Evolutionary conservation across 2,888 invertebrate genomes (phyloP).

Genomic region (Rotaria socialis): DNA sequence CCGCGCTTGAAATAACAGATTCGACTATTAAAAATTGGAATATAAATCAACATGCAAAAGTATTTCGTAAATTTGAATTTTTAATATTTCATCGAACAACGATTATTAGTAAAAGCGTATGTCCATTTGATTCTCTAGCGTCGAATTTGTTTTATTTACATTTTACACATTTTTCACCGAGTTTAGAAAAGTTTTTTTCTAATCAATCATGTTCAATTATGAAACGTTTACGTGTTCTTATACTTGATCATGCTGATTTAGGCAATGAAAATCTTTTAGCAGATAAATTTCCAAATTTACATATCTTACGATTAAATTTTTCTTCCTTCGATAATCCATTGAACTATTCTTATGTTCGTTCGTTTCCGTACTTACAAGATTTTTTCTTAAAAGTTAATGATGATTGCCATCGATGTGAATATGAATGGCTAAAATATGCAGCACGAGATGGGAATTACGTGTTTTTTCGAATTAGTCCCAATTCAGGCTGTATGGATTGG

Average conservation of each 20-base stretch:
- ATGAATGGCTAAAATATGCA: constrained; percentile 21
- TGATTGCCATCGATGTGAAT: constrained; percentile 37
- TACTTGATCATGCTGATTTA: constrained; percentile 9
- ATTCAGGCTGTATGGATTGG: constrained; percentile 34
- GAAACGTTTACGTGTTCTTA: constrained; percentile 14
- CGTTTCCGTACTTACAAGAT: constrained; percentile 5
- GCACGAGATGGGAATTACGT: background rate
- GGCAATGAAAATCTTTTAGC: background rate
- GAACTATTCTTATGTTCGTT: background rate
- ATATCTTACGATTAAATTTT: constrained; percentile 17
- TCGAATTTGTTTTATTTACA: constrained; percentile 12
- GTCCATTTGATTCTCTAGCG: background rate
- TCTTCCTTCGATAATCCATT: background rate
- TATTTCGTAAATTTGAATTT: background rate
- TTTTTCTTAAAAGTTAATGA: constrained; percentile 17
- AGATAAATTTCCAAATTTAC: constrained; percentile 16
- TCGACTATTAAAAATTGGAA: background rate
- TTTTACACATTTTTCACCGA: background rate
- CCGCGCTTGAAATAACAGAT: background rate
- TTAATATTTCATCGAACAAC: constrained; percentile 25
- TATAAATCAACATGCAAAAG: background rate
- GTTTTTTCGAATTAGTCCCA: background rate
- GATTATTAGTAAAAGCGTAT: background rate
- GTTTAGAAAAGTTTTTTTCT: background rate
- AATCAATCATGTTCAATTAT: background rate